Evolutionary conservation across 2,113 vertebrate species (phyloP).

Genomic region (Otolemur garnettii): DNA sequence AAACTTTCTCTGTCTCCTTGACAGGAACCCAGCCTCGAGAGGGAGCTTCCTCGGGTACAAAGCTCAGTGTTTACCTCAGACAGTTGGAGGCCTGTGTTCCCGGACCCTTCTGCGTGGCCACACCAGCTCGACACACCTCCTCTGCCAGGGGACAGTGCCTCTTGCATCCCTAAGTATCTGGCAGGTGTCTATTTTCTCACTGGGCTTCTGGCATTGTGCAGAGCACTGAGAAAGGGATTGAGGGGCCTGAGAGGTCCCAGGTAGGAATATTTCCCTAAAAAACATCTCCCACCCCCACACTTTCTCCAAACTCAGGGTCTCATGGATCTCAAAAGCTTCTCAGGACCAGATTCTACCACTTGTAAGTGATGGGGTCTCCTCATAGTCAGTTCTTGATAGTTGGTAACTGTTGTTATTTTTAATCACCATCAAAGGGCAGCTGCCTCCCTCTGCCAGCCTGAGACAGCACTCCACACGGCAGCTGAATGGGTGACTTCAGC

Average conservation of each 20-base stretch:
- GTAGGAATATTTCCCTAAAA: not conserved
- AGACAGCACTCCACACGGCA: no score
- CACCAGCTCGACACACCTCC: accelerated
- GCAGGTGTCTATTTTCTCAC: not conserved
- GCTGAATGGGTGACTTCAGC: not conserved
- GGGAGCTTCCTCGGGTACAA: slow-evolving; percentile 62
- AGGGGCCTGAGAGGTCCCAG: not conserved
- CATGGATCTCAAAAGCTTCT: not conserved
- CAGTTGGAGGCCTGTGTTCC: not conserved
- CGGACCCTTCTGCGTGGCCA: not conserved
- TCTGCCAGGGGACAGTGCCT: not conserved
- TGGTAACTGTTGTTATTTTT: not conserved
- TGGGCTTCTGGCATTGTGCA: not conserved
- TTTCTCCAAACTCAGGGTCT: not conserved
- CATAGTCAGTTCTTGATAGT: not conserved
- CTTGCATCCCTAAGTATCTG: not conserved
- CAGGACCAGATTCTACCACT: not conserved
- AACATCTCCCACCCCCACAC: not conserved
- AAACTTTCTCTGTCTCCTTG: slow-evolving; percentile 81
- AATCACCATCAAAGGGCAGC: not conserved
- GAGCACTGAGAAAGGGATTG: not conserved
- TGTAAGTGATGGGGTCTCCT: not conserved
- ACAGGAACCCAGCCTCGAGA: slow-evolving; percentile 73
- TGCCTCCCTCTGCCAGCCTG: not conserved
- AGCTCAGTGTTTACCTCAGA: slow-evolving; percentile 51